Base-by-base conservation (phyloP, 2,797 vertebrate genomes). In the Sarcoramphus papa region DNA sequence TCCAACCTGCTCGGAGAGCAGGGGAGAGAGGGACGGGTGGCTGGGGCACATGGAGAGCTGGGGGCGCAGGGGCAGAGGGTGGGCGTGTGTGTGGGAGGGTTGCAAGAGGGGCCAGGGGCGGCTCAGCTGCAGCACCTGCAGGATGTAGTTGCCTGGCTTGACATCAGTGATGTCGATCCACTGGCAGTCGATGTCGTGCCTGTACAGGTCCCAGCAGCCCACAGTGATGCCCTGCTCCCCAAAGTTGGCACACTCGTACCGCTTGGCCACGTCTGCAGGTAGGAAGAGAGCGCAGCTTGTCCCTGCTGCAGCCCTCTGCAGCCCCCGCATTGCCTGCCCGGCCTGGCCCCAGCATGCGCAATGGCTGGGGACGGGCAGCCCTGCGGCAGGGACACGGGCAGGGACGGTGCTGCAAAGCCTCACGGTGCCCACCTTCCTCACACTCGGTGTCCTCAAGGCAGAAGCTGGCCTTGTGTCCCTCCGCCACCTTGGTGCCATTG, bases 381-480 rank as follows among this genome's bases (percentile, higher is more conserved):
- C 28, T 1, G 5, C 0, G 2, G 27, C 3, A 1, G 59, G 59
- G 63, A 48, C 53, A 17, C 0, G 1, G 77, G 45, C 54, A 54
- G 74, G 72, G 62, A 47, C 0, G 1, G 59, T 22, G 35, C 30
- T 20, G 4, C 56, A 28, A 28, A 24, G 60, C 37, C 7, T 16
- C 16, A 2, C 1, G 4, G 43, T 7, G 3, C 98, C 97, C 97
- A 99, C 99, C 98, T 86, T 99, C 99, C 24, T 98, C 98, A 59
- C 99, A 99, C 15, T 99, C 99, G 0, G 98, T 98, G 98, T 99
- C 99, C 97, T 99, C 99, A 47, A 99, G 98, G 92, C 99, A 99
- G 98, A 99, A 99, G 93, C 99, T 99, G 95, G 99, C 99, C 96
- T 99, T 99, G 98, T 99, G 99, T 83, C 99, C 99, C 57, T 99